phyloP scores from a whole-genome alignment of 2,797 vertebrate species.

The Cyclura pinguis region DNA sequence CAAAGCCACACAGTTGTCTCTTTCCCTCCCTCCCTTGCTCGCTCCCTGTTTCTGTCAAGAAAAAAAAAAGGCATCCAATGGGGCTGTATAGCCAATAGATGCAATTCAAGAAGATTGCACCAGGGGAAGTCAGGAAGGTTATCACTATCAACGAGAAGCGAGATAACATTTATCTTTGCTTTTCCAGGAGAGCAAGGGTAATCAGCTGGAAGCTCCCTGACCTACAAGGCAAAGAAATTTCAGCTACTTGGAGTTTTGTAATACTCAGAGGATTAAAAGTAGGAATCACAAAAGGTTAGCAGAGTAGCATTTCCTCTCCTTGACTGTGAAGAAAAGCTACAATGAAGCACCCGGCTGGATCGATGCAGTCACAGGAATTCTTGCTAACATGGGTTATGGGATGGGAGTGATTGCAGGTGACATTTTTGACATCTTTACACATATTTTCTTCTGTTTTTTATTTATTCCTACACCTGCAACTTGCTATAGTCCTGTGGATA shows the following conservation, averaged over 20 bases:
- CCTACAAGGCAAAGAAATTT: conserved; percentile 18
- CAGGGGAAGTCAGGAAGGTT: conserved; percentile 21
- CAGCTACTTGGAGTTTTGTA: neutral
- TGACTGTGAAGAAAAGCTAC: neutral
- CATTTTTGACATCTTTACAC: neutral
- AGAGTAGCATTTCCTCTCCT: neutral
- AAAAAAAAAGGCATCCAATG: neutral
- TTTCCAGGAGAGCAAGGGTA: conserved; percentile 26
- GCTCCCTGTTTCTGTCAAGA: too few species aligned
- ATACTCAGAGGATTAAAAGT: conserved; percentile 4
- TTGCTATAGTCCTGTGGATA: conserved; percentile 1
- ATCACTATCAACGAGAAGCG: conserved; percentile 22
- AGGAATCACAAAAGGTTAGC: conserved; percentile 20
- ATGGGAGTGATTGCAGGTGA: too few species aligned
- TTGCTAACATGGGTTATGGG: neutral
- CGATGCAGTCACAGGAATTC: neutral
- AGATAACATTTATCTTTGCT: conserved; percentile 44
- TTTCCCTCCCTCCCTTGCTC: too few species aligned
- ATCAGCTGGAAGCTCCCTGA: conserved; percentile 15
- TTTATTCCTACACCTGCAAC: neutral
- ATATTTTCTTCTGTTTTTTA: neutral
- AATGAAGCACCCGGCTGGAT: neutral
- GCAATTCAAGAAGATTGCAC: conserved; percentile 9
- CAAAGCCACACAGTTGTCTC: neutral
- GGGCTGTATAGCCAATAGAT: conserved; percentile 12